A percentile compares a stretch with the other conserved stretches of the same genome.
Conservation (phyloP, 2,113 vertebrate species). For the Syngnathus scovelli region DNA sequence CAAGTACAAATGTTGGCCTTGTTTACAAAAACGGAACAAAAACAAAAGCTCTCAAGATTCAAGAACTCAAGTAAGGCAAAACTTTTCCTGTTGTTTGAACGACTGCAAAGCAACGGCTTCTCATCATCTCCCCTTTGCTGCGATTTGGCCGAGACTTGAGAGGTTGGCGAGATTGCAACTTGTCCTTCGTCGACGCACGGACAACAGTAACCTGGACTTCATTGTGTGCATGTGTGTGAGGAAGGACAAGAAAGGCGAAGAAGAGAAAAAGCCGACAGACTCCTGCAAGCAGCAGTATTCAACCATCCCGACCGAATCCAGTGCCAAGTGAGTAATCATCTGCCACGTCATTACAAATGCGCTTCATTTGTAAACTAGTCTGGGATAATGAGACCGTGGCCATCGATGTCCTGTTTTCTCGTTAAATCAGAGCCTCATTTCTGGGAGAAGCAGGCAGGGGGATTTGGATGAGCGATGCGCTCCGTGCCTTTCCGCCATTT, state of each 20-base stretch:
- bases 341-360: conserved; percentile 34
- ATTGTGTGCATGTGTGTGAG: conserved; percentile 14
- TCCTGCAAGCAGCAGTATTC: conserved; percentile 4
- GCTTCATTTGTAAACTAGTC: conserved; percentile 18
- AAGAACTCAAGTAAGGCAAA: not conserved
- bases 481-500: conserved; percentile 47
- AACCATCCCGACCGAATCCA: conserved; percentile 5
- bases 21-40: not conserved
- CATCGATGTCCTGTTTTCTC: conserved; percentile 36
- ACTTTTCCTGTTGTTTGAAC: conserved; percentile 7
- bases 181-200: conserved; percentile 17
- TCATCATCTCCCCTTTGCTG: conserved; percentile 38
- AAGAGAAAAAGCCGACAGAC: conserved; percentile 1
- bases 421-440: conserved; percentile 36
- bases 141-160: conserved; percentile 27
- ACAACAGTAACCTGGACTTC: conserved; percentile 6
- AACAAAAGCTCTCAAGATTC: not conserved
- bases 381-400: conserved; percentile 32
- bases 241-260: not conserved
- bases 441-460: conserved; percentile 1
- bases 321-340: conserved; percentile 34
- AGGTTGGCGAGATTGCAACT: conserved; percentile 36
- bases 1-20: not conserved
- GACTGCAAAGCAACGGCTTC: conserved; percentile 24
- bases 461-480: conserved; percentile 26